Evolutionary conservation across 2,797 vertebrate genomes (phyloP).

Genomic region (Leptoclinus maculatus): DNA sequence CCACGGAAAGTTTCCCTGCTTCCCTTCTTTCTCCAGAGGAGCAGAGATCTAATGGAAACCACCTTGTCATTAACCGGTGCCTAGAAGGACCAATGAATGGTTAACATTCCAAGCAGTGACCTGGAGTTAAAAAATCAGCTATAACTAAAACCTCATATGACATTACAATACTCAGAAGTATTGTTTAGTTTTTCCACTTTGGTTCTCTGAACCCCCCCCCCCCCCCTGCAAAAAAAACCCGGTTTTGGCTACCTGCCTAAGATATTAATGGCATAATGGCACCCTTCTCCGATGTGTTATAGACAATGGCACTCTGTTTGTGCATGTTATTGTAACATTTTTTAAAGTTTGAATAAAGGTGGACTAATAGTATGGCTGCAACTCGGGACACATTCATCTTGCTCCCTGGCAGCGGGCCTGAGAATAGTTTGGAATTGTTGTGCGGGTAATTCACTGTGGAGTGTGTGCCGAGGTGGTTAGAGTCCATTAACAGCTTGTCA

Average conservation of each 20-base stretch:
- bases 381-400: constrained; percentile 49
- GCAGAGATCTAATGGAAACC: constrained; percentile 77
- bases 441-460: constrained; percentile 37
- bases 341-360: constrained; percentile 46
- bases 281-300: constrained; percentile 51
- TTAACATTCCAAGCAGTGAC: constrained; percentile 72
- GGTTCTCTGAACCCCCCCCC: constrained; percentile 11
- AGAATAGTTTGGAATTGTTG: constrained; percentile 39
- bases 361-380: constrained; percentile 27
- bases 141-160: constrained; percentile 65
- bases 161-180: constrained; percentile 58
- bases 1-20: constrained; percentile 48
- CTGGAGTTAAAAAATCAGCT: constrained; percentile 50
- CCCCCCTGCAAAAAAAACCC: neutral
- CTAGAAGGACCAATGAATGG: constrained; percentile 62
- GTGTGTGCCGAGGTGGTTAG: constrained; percentile 29
- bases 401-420: constrained; percentile 27
- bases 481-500: constrained; percentile 55
- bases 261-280: constrained; percentile 62
- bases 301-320: constrained; percentile 66
- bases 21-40: constrained; percentile 55
- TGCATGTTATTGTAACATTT: constrained; percentile 55
- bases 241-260: constrained; percentile 54
- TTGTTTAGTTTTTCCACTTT: constrained; percentile 52
- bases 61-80: constrained; percentile 73